A percentile compares a stretch with the other conserved stretches of the same genome.
phyloP scores from a whole-genome alignment of 1,140 invertebrate species.

The Magallana ariakensis region DNA sequence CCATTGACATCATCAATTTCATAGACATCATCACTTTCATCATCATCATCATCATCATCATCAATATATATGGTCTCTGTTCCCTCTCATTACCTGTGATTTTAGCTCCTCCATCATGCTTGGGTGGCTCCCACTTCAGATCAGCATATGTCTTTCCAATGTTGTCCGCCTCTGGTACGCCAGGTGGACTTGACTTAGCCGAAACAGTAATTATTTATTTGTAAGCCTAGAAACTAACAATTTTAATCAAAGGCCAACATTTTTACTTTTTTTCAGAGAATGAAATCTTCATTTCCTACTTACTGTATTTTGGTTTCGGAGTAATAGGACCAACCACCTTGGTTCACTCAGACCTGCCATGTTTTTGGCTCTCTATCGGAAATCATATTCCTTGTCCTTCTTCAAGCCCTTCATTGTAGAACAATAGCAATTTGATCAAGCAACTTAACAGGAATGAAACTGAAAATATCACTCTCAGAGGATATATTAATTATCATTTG shows the following conservation, averaged over 20 bases:
- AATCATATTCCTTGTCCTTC: constrained; percentile 98
- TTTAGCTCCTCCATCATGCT: constrained; percentile 95
- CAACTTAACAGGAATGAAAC: background rate
- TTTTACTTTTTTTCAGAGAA: constrained; percentile 5
- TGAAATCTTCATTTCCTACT: constrained; percentile 52
- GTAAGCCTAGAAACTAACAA: background rate
- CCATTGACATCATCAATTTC: background rate
- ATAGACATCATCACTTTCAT: background rate
- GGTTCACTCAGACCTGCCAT: constrained; percentile 96
- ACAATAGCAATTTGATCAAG: background rate
- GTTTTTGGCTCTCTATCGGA: constrained; percentile 97
- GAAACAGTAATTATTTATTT: constrained; percentile 30
- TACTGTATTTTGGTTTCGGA: constrained; percentile 94
- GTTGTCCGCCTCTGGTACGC: constrained; percentile 88
- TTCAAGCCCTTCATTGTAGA: constrained; percentile 92
- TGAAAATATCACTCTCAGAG: background rate
- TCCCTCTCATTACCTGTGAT: constrained; percentile 83
- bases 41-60: background rate
- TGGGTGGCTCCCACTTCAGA: constrained; percentile 92
- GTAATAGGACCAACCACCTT: constrained; percentile 90
- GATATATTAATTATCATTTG: background rate
- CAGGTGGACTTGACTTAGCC: constrained; percentile 83
- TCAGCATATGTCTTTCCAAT: constrained; percentile 89
- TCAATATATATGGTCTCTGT: background rate
- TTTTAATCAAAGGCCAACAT: too few relatives aligned